Base-by-base conservation (phyloP, 92 coral and sea anemone species). In the Pocillopora meandrina region DNA sequence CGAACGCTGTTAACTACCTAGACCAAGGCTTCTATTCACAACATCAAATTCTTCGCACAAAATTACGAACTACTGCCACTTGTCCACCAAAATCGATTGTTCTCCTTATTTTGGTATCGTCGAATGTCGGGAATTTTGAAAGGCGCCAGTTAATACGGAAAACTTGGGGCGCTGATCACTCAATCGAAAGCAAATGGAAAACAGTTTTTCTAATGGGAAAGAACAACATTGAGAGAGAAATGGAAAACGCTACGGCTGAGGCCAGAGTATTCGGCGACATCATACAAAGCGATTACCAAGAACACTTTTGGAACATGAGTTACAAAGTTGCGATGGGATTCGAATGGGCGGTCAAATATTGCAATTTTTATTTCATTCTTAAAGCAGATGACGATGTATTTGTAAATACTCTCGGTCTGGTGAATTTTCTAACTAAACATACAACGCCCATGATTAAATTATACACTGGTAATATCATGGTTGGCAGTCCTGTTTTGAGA, bases 281-380 rank as follows among this genome's bases (percentile, higher is more conserved):
- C 56, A 80, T 91, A 2, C 77, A 74, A 33, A 84, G 84, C 3
- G 88, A 78, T 59, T 91, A 89, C 78, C 58, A 74, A 20, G 95
- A 91, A 19, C 72, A 84, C 18, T 91, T 91, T 74, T 85, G 84
- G 78, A 91, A 86, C 72, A 89, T 89, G 95, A 87, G 87, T 34
- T 91, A 76, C 34, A 91, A 91, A 74, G 92, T 89, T 12, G 95
- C 92, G 16, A 92, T 92, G 95, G 95, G 95, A 5, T 92, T 92
- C 77, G 95, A 92, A 79, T 92, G 95, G 95, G 89, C 92, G 12
- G 70, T 83, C 60, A 89, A 84, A 56, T 83, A 82, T 67, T 92
- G 95, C 71, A 76, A 77, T 9, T 92, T 89, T 62, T 67, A 84
- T 49, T 92, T 72, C 52, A 36, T 92, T 74, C 76, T 92, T 1